A percentile compares a stretch with the other conserved stretches of the same genome.
These are phyloP conservation scores for Bombus vancouverensis DNA, from an alignment of 1,140 invertebrate genomes.

Conservation along the genomic window DNA sequence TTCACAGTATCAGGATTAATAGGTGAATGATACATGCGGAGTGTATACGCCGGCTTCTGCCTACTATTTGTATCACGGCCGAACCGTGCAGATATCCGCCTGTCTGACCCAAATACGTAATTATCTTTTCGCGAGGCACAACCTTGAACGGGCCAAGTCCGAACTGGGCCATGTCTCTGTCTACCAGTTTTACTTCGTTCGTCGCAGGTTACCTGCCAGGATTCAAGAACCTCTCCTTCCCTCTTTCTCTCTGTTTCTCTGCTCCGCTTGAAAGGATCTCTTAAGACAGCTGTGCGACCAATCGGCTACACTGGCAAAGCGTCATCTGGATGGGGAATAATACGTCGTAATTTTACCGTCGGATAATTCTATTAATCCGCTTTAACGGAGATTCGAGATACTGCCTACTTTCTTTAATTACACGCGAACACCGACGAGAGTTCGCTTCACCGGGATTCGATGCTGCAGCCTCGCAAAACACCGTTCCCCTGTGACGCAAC, in stretches of 20 bases:
- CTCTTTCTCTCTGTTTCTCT: not conserved
- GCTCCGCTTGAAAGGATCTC: slow-evolving; percentile 7
- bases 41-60: not conserved
- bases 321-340: slow-evolving; percentile 26
- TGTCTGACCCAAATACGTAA: slow-evolving; percentile 76
- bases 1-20: slow-evolving; percentile 57
- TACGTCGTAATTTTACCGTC: slow-evolving; percentile 14
- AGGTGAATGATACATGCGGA: slow-evolving; percentile 24
- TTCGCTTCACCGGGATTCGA: not conserved
- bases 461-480: not conserved
- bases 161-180: slow-evolving; percentile 76
- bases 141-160: slow-evolving; percentile 73
- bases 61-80: slow-evolving; percentile 52
- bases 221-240: slow-evolving; percentile 6
- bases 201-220: slow-evolving; percentile 59
- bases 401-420: slow-evolving; percentile 17
- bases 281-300: not conserved
- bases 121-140: slow-evolving; percentile 75
- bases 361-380: slow-evolving; percentile 40
- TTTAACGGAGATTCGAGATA: slow-evolving; percentile 41
- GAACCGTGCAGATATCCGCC: slow-evolving; percentile 63
- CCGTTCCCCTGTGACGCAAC: too few species aligned
- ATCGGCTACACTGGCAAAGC: slow-evolving; percentile 20
- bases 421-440: not conserved
- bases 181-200: slow-evolving; percentile 64